These are phyloP conservation scores for Hydrotaea diabolus DNA, from an alignment of 2,888 invertebrate species.

Conservation along the genomic window DNA sequence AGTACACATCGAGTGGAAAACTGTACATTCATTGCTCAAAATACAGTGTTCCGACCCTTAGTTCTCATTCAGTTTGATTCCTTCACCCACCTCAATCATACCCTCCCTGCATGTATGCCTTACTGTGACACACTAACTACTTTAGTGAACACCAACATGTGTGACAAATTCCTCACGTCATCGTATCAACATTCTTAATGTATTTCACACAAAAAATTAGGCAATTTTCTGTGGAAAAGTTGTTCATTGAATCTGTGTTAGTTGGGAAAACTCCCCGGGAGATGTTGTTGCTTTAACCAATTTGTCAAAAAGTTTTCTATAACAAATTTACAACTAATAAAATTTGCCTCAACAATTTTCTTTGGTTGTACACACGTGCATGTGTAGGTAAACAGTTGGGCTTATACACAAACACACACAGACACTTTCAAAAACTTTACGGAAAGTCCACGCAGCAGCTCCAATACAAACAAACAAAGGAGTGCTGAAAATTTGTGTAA, in stretches of 20 bases:
- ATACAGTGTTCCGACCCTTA: too few species aligned
- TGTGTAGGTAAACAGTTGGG: constrained; percentile 6
- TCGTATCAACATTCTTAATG: neutral
- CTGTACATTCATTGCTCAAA: too few species aligned
- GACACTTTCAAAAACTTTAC: too few species aligned
- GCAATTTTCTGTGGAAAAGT: neutral
- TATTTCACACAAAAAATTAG: neutral
- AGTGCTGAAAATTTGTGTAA: constrained; percentile 46
- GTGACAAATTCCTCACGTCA: neutral
- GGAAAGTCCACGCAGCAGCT: neutral
- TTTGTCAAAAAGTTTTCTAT: constrained; percentile 30
- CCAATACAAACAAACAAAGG: constrained; percentile 26
- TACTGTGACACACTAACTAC: too few species aligned
- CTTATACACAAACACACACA: too few species aligned
- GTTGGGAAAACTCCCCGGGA: neutral
- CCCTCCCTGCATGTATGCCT: too few species aligned
- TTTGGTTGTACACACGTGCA: neutral
- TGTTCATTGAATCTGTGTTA: neutral
- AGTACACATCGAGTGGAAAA: too few species aligned
- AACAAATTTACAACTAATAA: constrained; percentile 36
- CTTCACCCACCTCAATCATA: too few species aligned
- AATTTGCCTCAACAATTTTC: constrained; percentile 32
- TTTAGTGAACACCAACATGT: neutral
- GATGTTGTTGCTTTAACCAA: constrained; percentile 20
- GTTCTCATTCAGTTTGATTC: too few species aligned